Percentiles rank a stretch among this genome's conserved stretches.
Conservation (phyloP, 2,113 vertebrate genomes). For the Cervus canadensis region DNA sequence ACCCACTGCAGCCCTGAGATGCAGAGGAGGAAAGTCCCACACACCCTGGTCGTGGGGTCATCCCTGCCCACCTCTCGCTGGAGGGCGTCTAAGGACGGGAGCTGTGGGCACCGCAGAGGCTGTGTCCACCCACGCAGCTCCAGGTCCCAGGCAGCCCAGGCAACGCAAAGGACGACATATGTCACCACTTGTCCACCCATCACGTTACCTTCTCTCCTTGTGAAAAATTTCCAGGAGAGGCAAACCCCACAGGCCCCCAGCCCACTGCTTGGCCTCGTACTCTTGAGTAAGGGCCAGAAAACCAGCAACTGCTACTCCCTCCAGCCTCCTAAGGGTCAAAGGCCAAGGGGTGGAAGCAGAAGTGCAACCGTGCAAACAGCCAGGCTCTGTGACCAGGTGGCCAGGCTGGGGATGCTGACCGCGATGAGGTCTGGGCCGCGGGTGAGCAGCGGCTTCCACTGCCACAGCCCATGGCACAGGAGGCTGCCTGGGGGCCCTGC, state of each 20-base stretch:
- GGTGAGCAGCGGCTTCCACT: neutral
- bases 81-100: neutral
- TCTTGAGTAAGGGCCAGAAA: too few species aligned
- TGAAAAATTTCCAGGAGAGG: neutral
- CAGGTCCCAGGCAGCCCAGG: neutral
- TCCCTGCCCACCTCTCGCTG: neutral
- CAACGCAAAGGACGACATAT: neutral
- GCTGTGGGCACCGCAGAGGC: neutral
- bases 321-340: neutral
- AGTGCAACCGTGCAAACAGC: fast-evolving
- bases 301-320: fast-evolving
- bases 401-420: neutral
- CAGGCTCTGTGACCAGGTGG: fast-evolving
- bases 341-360: neutral
- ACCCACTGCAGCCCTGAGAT: neutral
- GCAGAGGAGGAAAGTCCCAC: too few species aligned
- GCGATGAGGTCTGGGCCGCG: fast-evolving
- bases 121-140: neutral
- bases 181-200: neutral
- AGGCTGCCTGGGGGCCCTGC: neutral
- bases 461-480: neutral
- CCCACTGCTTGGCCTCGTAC: neutral
- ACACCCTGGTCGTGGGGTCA: neutral
- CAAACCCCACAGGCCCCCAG: neutral
- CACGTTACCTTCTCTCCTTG: too few species aligned